Percentiles rank a stretch among this genome's conserved stretches.
Conservation (phyloP, 2,888 invertebrate species). For the Chirona hameri region DNA sequence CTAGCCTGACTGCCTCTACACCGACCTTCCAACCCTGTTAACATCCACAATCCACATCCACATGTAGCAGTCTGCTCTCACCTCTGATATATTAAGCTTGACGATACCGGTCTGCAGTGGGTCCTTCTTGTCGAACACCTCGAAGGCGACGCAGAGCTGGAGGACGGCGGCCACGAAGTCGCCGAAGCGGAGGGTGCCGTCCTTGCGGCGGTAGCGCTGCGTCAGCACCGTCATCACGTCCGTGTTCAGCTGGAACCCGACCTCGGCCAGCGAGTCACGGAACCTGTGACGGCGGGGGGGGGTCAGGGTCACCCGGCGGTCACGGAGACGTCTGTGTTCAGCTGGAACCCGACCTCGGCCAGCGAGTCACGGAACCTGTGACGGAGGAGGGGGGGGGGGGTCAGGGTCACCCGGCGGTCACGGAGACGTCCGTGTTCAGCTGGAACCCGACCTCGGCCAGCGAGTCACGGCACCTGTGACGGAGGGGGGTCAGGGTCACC, state of each 20-base stretch:
- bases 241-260: conserved; percentile 77
- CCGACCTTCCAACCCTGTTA: too few relatives aligned
- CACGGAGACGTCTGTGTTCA: conserved; percentile 67
- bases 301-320: too few relatives aligned
- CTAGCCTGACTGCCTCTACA: too few relatives aligned
- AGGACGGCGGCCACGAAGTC: conserved; percentile 87
- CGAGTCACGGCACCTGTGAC: conserved; percentile 4
- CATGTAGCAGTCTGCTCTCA: conserved; percentile 46
- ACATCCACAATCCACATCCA: too few relatives aligned
- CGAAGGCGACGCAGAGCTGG: conserved; percentile 79
- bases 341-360: conserved; percentile 62
- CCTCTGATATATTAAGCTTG: conserved; percentile 75
- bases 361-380: conserved; percentile 22
- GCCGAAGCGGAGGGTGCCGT: conserved; percentile 84
- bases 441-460: conserved; percentile 61
- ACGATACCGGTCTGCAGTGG: conserved; percentile 74
- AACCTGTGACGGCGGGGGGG: not conserved
- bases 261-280: conserved; percentile 27
- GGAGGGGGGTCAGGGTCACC: too few relatives aligned
- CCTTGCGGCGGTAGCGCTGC: conserved; percentile 84
- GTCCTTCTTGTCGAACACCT: conserved; percentile 49
- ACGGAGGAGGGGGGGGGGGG: not conserved
- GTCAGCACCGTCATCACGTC: conserved; percentile 77
- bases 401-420: too few relatives aligned
- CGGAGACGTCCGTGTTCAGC: conserved; percentile 63